Evolutionary conservation across 2,113 vertebrate species (phyloP), one percentile per base, ranked within the genome.

Genomic region (Periophthalmodon schlosseri): DNA sequence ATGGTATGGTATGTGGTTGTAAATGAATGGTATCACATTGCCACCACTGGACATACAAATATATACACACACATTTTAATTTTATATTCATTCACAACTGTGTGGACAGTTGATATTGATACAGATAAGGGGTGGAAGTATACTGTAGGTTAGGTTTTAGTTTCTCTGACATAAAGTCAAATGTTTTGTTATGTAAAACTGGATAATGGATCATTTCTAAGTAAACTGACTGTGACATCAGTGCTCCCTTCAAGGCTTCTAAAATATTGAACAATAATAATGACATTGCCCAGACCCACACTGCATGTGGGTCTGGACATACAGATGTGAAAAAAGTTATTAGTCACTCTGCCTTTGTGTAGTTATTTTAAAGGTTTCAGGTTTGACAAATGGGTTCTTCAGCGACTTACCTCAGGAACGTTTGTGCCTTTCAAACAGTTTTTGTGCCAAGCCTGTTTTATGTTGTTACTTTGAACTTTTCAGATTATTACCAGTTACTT

Each of bases 381-480:
- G 23, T 33, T 64, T 64, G 61, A 33, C 33, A 64, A 64, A 64
- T 64, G 33, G 61, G 28, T 18, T 44, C 63, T 65, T 39, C 18
- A 13, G 34, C 34, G n/a, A 39, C 18, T 39, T 65, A 65, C 63
- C 63, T 65, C 63, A 65, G 63, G 63, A 65, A 65, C 33, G 44
- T 39, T n/a, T 36, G 63, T 65, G 63, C 63, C 63, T 65, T 61
- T 39, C 18, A 36, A 44, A 39, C 63, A 39, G 33, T 39, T 65
- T 65, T 39, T 34, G 57, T 60, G 60, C 60, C 60, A 63, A 63
- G 60, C 60, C 60, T 63, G 28, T 63, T 39, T 44, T 39, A n/a
- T 44, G 63, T 65, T 39, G n/a, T 44, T 64, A 33, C 16, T 65
- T 65, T 65, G 34, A 36, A 65, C 9, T 11, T 1, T 63, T 33